Base-by-base conservation (phyloP, 1,140 invertebrate species). In the Pentalonia nigronervosa region DNA sequence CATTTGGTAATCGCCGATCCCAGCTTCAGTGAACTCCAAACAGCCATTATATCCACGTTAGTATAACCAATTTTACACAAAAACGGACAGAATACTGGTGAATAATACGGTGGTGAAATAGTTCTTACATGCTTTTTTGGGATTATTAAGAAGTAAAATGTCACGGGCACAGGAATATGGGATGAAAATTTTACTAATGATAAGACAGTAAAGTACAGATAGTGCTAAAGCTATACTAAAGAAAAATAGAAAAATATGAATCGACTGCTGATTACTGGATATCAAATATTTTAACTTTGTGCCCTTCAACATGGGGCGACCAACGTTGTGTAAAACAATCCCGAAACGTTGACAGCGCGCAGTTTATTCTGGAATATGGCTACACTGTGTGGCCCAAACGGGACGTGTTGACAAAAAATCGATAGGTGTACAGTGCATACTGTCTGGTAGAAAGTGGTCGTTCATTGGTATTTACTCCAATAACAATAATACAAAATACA, bases 1-100 rank as follows among this genome's bases (percentile, higher is more conserved):
- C 91, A 84, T 86, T 84, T 93, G 9, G 47, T 45, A 48, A 84
- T n/a, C n/a, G 36, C 4, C 8, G 91, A 47, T 36, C 47, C 67
- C 21, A 92, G 48, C 25, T 41, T 93, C 14, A 93, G 21, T 21
- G 91, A 93, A 47, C 91, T 93, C 91, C 91, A 93, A 86, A 93
- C 30, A n/a, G 81, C 47, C 91, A 93, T 93, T 56, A 56, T 93
- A 20, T 20, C 45, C 6, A 25, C 30, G 25, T 47, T 47, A n/a
- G 14, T n/a, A n/a, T 1, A 86, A 86, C 11, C 30, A 47, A 47
- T 86, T 47, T 4, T 30, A 47, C 30, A 20, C 1, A n/a, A 86
- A 25, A 83, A 83, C 6, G 20, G 20, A 41, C 8, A 84, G 21
- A 41, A 84, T 11, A 34, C 60, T 76, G 30, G 21, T 76, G n/a